These are phyloP conservation scores for Rugalucina vietnamica DNA, from an alignment of 2,888 invertebrate genomes.

Conservation along the genomic window DNA sequence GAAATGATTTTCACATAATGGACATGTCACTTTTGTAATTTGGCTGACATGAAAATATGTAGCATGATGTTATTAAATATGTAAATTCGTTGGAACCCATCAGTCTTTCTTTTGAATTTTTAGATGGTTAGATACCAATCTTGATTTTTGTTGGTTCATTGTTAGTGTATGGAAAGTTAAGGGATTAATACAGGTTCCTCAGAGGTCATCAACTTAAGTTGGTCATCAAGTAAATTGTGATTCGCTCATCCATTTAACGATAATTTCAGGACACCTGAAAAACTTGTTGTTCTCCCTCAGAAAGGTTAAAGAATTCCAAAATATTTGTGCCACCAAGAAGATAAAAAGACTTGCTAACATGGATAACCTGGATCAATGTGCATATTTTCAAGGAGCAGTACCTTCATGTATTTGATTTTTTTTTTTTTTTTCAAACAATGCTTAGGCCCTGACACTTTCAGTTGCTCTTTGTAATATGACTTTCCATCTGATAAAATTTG, in stretches of 20 bases:
- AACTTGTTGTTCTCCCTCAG: too few species aligned
- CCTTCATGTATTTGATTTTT: too few species aligned
- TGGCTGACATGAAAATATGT: background rate
- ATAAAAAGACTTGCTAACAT: too few species aligned
- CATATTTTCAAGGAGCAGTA: too few species aligned
- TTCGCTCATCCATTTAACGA: too few species aligned
- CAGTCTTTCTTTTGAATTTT: background rate
- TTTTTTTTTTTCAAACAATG: too few species aligned
- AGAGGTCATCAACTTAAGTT: background rate
- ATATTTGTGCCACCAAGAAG: too few species aligned
- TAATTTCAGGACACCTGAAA: too few species aligned
- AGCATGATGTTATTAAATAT: slow-evolving; percentile 6
- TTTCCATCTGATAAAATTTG: background rate
- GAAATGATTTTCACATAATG: background rate
- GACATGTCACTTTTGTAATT: background rate
- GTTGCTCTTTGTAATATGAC: background rate
- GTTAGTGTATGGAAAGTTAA: background rate
- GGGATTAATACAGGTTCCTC: background rate
- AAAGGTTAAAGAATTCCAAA: too few species aligned
- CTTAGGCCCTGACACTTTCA: too few species aligned
- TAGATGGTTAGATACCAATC: background rate
- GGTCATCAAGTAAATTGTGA: too few species aligned
- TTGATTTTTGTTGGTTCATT: background rate
- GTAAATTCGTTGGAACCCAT: background rate
- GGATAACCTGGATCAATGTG: too few species aligned